Evolutionary conservation across 2,797 vertebrate genomes (phyloP).

Genomic region (Sciurus carolinensis): DNA sequence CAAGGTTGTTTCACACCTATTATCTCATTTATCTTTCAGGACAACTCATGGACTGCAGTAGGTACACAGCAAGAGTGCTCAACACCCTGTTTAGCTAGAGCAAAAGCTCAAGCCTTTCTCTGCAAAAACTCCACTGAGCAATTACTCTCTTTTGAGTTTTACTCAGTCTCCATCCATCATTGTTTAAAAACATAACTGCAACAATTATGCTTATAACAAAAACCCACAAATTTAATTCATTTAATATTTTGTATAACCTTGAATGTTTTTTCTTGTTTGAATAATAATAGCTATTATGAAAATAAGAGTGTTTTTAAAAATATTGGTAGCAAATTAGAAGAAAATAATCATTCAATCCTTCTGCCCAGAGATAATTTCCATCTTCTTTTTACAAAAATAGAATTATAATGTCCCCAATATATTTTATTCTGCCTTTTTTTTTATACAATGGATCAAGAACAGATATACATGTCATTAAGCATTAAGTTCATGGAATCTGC

Average conservation of each 20-base stretch:
- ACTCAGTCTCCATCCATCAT: neutral
- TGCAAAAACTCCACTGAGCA: neutral
- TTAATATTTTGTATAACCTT: neutral
- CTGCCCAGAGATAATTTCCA: neutral
- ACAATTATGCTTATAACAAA: conserved; percentile 6
- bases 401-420: neutral
- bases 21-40: conserved; percentile 58
- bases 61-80: neutral
- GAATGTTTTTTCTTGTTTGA: neutral
- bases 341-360: conserved; percentile 33
- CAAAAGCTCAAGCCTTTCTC: neutral
- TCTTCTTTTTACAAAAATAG: neutral
- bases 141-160: neutral
- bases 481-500: neutral
- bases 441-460: neutral
- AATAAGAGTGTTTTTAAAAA: neutral
- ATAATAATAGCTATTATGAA: neutral
- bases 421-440: neutral
- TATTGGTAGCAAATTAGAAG: conserved; percentile 15
- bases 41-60: conserved; percentile 1
- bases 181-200: conserved; percentile 10
- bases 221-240: neutral
- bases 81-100: neutral
- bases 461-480: neutral
- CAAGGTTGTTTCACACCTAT: conserved; percentile 61